Evolutionary conservation across 2,113 vertebrate species (phyloP), one percentile per base, ranked within the genome.

Genomic region (Trochalopteron elliotii): DNA sequence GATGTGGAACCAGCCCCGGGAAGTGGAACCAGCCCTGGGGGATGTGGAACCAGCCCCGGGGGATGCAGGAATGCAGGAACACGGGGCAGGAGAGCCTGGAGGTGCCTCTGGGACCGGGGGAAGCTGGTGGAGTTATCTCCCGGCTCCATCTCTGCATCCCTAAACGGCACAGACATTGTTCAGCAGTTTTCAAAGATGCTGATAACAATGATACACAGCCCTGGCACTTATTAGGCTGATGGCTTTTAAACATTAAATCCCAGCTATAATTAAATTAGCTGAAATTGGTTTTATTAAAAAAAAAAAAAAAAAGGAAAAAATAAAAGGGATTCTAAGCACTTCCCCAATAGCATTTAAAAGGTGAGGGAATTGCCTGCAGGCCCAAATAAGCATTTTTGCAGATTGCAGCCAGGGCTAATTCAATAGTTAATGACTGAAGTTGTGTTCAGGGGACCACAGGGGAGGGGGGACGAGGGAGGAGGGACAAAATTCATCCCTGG

Each of bases 211-310:
- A 71, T 77, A 28, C 92, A 77, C 91, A 91, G 87, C 91, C 84
- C 87, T 45, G 59, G 68, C 49, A 60, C 81, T 94, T 93, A 93
- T 65, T 94, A 94, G 90, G 83, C 89, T 75, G 92, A 94, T 95
- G 89, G 83, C 87, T 95, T 92, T 91, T 83, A 94, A 96, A 91
- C 78, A 39, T 90, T 92, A 79, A 95, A 94, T 93, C 93, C 87
- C 59, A 22, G 84, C 92, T 93, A 74, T 90, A 95, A 97, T 96
- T 94, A 85, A 94, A 95, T 97, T 94, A 96, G 74, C 91, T 59
- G 65, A 94, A 95, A 91, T 92, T 40, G 75, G 44, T 24, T 86
- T 95, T 74, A 44, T 90, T 5, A 18, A 79, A 59, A 72, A n/a
- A 47, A 16, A 67, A 67, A 18, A 11, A 27, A 22, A 56, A 30